Evolutionary conservation across 1,140 invertebrate species (phyloP), one percentile per base, ranked within the genome.

Genomic region (Bombus soroeensis): DNA sequence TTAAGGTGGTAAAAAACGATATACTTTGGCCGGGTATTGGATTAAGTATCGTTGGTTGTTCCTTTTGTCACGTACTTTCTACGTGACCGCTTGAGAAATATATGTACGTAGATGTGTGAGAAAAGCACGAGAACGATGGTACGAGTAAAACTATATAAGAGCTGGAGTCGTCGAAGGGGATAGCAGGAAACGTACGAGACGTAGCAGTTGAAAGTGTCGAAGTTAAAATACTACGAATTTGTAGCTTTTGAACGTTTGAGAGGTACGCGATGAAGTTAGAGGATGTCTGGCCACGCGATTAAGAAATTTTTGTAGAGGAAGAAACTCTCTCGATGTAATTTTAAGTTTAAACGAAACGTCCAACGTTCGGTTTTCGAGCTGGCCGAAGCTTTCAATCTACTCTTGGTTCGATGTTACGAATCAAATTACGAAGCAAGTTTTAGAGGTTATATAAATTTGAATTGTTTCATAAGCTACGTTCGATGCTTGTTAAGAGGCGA

Each of bases 191-290:
- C 18, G 47, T 53, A 53, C 18, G 18, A 62, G 53, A 43, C 39
- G 37, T 41, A 47, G 22, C 0, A 10, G 32, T 10, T 43, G 22
- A 12, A 62, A 25, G 12, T 43, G 53, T 62, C 53, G 32, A 53
- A 59, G 53, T 73, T 39, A 53, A 81, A 81, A 74, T 39, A n/a
- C 39, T 3, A 39, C 12, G 70, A 68, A 68, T 83, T 74, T 66
- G 59, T 43, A 47, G n/a, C 34, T 28, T 3, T 10, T 13, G 18
- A 37, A 70, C 12, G 28, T 64, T 12, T 28, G 10, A 71, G 37
- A 10, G 34, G 32, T 39, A 57, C 47, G 10, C 6, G 37, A 22
- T 22, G 28, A 75, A 75, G 37, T 76, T 76, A 10, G 6, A 34
- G 34, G 43, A n/a, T 53, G 25, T 25, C 25, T 6, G 32, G 32